These are phyloP conservation scores for Pelochelys cantorii DNA, from an alignment of 2,797 vertebrate species.

Conservation along the genomic window DNA sequence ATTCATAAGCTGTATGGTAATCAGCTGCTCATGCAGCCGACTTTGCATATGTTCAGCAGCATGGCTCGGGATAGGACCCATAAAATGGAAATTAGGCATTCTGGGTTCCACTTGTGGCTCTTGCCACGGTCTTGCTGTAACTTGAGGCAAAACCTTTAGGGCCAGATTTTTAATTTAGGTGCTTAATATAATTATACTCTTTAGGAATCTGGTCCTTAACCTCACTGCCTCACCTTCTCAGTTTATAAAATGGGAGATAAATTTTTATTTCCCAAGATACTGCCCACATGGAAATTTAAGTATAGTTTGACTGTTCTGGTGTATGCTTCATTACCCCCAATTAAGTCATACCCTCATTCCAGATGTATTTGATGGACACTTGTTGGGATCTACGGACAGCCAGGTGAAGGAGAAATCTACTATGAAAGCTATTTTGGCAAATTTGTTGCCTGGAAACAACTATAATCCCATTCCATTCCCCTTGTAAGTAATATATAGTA, in stretches of 20 bases:
- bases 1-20: background rate
- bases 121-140: background rate
- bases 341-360: conserved; percentile 45
- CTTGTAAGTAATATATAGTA: conserved; percentile 87
- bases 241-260: background rate
- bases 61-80: background rate
- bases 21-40: no score
- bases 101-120: background rate
- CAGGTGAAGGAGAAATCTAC: conserved; percentile 99
- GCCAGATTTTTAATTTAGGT: background rate
- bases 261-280: background rate
- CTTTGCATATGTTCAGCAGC: background rate
- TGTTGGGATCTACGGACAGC: conserved; percentile 93
- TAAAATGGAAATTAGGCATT: background rate
- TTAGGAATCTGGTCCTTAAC: background rate
- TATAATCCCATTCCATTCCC: conserved; percentile 96
- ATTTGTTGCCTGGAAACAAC: conserved; percentile 96
- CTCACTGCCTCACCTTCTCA: background rate
- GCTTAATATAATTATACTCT: background rate
- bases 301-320: background rate
- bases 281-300: background rate
- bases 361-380: conserved; percentile 97
- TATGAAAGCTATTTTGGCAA: conserved; percentile 99
- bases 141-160: background rate
- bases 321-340: background rate